These are phyloP conservation scores for Psittacula echo DNA, from an alignment of 2,797 vertebrate genomes.

Conservation along the genomic window DNA sequence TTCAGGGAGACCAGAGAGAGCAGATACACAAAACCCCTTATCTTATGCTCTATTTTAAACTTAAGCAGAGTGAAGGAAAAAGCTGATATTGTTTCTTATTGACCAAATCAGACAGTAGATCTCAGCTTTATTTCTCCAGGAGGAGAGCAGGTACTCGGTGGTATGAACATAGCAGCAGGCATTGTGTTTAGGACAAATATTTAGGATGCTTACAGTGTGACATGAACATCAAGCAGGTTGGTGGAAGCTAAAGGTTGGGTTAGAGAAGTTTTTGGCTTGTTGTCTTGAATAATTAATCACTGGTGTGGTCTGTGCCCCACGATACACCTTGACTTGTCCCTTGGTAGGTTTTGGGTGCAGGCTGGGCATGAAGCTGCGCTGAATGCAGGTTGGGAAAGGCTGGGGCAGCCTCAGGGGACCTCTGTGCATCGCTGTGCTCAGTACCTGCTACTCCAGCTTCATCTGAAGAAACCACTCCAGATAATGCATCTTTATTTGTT, in stretches of 20 bases:
- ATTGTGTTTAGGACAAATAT: not conserved
- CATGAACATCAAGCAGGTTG: not conserved
- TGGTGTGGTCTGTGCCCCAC: not conserved
- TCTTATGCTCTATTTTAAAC: not conserved
- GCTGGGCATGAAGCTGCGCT: not conserved
- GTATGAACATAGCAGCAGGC: not conserved
- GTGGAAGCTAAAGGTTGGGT: not conserved
- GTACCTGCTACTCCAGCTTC: not conserved
- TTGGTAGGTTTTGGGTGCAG: not conserved
- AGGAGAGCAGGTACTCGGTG: not conserved
- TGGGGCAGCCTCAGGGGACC: not conserved
- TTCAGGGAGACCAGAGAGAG: not conserved
- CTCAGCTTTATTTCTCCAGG: not conserved
- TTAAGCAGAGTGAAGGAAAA: not conserved
- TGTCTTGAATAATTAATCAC: no score
- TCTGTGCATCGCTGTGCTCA: not conserved
- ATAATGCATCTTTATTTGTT: slow-evolving; percentile 25
- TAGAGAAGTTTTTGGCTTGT: not conserved
- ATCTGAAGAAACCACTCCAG: not conserved
- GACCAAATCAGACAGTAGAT: not conserved
- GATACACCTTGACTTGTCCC: no score
- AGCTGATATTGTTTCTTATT: not conserved
- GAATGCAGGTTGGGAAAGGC: not conserved
- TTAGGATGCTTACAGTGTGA: not conserved
- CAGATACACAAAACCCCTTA: not conserved